These are phyloP conservation scores for Forbesichthys papilliferus DNA, from an alignment of 2,113 vertebrate genomes.

Conservation along the genomic window DNA sequence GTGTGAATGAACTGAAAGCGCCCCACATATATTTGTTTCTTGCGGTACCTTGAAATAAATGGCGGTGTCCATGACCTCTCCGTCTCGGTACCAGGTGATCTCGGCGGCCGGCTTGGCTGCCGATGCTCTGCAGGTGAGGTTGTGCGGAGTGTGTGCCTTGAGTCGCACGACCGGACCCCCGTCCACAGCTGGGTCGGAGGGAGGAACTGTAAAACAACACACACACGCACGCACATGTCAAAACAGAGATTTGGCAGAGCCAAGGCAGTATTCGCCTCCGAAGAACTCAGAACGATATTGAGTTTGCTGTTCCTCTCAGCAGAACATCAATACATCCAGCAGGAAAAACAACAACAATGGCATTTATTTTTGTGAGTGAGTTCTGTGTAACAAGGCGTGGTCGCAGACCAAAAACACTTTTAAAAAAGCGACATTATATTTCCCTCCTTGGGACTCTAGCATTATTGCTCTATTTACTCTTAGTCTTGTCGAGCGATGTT, in stretches of 20 bases:
- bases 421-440: constrained; percentile 57
- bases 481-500: constrained; percentile 63
- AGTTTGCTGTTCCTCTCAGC: constrained; percentile 46
- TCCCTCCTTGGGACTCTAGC: constrained; percentile 61
- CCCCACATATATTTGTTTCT: constrained; percentile 13
- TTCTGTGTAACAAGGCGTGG: constrained; percentile 52
- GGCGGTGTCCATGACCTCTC: constrained; percentile 80
- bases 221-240: constrained; percentile 27
- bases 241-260: constrained; percentile 37
- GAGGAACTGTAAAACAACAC: constrained; percentile 78
- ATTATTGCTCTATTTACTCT: constrained; percentile 74
- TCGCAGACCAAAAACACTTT: constrained; percentile 38
- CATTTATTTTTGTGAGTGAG: constrained; percentile 37
- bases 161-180: constrained; percentile 84
- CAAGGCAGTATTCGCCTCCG: constrained; percentile 27
- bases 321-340: constrained; percentile 43
- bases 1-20: constrained; percentile 32
- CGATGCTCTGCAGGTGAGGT: constrained; percentile 84
- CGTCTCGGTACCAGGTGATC: constrained; percentile 88
- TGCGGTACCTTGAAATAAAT: constrained; percentile 83
- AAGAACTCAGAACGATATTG: constrained; percentile 39
- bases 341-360: constrained; percentile 37
- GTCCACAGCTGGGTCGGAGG: constrained; percentile 83
- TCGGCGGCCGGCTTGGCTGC: constrained; percentile 86
- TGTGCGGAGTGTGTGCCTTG: constrained; percentile 81